phyloP scores from a whole-genome alignment of 2,113 vertebrate species.

The Oostethus manadensis region DNA sequence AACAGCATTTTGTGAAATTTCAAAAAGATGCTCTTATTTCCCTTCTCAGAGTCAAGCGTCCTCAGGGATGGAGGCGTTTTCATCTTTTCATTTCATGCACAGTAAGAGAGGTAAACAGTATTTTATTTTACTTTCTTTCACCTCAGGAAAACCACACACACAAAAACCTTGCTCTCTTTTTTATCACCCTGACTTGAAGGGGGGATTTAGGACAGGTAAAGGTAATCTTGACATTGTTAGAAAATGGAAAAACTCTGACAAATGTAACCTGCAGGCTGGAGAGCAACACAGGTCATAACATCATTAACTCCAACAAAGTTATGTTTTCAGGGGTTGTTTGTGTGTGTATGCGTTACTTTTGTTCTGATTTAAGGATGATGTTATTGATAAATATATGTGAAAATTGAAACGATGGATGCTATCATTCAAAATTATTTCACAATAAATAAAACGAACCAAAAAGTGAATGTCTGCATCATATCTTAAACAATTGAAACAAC shows the following conservation, averaged over 20 bases:
- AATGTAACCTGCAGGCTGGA: neutral
- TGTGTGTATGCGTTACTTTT: neutral
- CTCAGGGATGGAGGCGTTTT: conserved; percentile 24
- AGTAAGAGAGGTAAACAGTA: conserved; percentile 27
- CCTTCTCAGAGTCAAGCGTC: conserved; percentile 11
- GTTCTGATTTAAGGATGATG: neutral
- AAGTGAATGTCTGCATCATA: no score
- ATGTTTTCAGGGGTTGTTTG: neutral
- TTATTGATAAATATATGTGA: no score
- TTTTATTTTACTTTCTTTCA: conserved; percentile 12
- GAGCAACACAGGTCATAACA: neutral
- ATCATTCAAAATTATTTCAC: no score
- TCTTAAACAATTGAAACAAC: no score
- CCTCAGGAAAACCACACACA: conserved; percentile 1
- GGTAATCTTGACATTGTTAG: conserved; percentile 10
- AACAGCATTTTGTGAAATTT: conserved; percentile 11
- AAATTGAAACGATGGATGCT: neutral
- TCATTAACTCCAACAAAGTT: neutral
- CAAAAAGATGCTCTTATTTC: conserved; percentile 9
- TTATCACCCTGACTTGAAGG: conserved; percentile 11
- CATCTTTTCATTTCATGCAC: conserved; percentile 54
- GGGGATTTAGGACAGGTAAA: conserved; percentile 36
- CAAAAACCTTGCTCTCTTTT: conserved; percentile 13
- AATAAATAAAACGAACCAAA: no score
- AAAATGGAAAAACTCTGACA: conserved; percentile 12